Base-by-base conservation (phyloP, 2,113 vertebrate genomes). In the Cyanoramphus novaezelandiae region DNA sequence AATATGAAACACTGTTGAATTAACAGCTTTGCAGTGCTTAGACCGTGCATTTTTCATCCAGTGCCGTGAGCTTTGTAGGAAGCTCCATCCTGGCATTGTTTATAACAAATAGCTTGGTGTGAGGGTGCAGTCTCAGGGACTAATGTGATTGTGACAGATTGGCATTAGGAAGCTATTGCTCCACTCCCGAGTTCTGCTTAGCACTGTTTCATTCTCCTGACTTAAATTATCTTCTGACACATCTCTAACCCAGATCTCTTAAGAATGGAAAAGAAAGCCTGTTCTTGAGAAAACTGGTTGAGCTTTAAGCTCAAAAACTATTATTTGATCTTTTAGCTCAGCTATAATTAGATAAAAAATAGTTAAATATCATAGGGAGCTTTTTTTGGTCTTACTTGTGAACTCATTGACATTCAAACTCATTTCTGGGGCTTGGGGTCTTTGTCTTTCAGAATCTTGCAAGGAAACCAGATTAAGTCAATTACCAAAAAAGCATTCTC, bases 401-500 rank as follows among this genome's bases (percentile, higher is more conserved):
- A 84, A 25, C 27, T 90, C 21, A 6, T 46, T 75, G 60, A 41
- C n/a, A 63, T 63, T 91, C 62, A 59, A 23, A 46, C 47, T 91
- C n/a, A 11, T 91, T 79, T 95, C 39, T 72, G 81, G 37, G 31
- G 47, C 49, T 31, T 59, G 59, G 86, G 90, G 60, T n/a, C n/a
- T 95, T 90, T 97, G 31, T 97, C 41, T 98, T 98, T 93, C 97
- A 99, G 98, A 96, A 97, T 98, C 90, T 97, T 99, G 82, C 98
- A 98, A 97, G 98, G 98, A 97, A 98, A 98, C 94, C 98, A 98
- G 88, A 98, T 98, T 93, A 98, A 98, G 62, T 98, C 98, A 80
- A 80, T 98, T 92, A 98, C 98, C 93, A 98, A 97, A 93, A 98
- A 97, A 92, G 98, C 98, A 33, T 98, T 98, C 92, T 95, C 96